Conservation (phyloP, 1,140 invertebrate species). For the Teleopsis dalmanni region DNA sequence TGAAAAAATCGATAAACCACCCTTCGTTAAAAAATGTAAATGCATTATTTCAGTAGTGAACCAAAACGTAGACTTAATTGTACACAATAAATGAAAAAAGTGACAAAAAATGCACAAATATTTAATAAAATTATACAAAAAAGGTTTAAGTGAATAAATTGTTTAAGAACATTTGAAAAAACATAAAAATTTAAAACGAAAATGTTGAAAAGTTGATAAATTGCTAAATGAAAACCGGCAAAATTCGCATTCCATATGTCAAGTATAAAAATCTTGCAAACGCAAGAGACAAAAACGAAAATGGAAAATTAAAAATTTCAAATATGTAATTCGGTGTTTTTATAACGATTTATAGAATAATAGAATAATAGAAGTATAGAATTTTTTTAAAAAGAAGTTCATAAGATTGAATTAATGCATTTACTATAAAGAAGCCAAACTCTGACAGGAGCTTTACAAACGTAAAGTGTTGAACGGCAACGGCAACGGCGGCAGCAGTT, state of each 20-base stretch:
- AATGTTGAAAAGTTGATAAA: conserved; percentile 10
- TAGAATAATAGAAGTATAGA: too few species aligned
- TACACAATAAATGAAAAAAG: conserved; percentile 9
- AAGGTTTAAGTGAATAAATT: neutral
- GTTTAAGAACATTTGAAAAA: neutral
- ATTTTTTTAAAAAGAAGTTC: too few species aligned
- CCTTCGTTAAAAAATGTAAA: conserved; percentile 15
- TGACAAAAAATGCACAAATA: neutral
- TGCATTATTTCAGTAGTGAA: conserved; percentile 12
- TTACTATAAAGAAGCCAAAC: too few species aligned
- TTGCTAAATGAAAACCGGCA: conserved; percentile 6
- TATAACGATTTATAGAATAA: too few species aligned
- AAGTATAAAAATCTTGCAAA: neutral
- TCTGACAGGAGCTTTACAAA: too few species aligned
- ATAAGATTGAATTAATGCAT: too few species aligned
- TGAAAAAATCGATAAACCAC: conserved; percentile 17
- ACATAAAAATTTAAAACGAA: conserved; percentile 7
- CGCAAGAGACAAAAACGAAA: neutral
- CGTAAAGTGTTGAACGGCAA: neutral
- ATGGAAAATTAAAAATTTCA: too few species aligned
- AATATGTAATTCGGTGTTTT: too few species aligned
- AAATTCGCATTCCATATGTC: conserved; percentile 7
- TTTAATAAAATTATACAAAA: conserved; percentile 2
- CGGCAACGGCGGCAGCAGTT: neutral
- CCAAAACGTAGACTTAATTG: conserved; percentile 15